Percentiles rank a stretch among this genome's conserved stretches.
Evolutionary conservation across 2,113 vertebrate genomes (phyloP).

Genomic region (Malurus alboscapulatus): DNA sequence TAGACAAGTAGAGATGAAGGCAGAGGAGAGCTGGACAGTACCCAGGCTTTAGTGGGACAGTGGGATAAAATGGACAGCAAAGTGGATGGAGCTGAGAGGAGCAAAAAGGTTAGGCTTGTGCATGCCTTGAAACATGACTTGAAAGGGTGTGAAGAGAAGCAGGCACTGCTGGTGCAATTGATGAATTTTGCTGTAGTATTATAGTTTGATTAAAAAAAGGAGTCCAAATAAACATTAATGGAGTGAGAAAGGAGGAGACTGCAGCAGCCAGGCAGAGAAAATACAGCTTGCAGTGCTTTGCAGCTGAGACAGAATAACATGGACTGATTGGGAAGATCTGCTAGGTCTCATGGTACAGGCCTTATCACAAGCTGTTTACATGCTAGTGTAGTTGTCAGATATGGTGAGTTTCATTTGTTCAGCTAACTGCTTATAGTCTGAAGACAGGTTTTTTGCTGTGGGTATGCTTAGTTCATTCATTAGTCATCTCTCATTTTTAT

Average conservation of each 20-base stretch:
- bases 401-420: background rate
- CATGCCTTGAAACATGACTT: background rate
- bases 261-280: background rate
- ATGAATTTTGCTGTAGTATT: background rate
- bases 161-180: background rate
- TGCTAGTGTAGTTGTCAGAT: background rate
- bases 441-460: slow-evolving; percentile 12
- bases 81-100: background rate
- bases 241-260: background rate
- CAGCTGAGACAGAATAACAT: background rate
- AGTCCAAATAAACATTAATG: background rate
- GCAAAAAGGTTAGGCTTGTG: background rate
- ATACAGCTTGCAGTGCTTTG: background rate
- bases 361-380: background rate
- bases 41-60: background rate
- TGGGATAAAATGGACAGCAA: background rate
- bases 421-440: background rate
- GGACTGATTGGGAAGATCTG: background rate
- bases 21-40: background rate
- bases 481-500: slow-evolving; percentile 42
- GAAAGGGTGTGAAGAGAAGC: background rate
- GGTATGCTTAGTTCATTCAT: slow-evolving; percentile 37
- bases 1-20: background rate
- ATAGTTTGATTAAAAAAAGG: background rate
- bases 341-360: background rate